A percentile compares a stretch with the other conserved stretches of the same genome.
These are phyloP conservation scores for Pachydiplax longipennis DNA, from an alignment of 2,888 invertebrate species.

Conservation along the genomic window DNA sequence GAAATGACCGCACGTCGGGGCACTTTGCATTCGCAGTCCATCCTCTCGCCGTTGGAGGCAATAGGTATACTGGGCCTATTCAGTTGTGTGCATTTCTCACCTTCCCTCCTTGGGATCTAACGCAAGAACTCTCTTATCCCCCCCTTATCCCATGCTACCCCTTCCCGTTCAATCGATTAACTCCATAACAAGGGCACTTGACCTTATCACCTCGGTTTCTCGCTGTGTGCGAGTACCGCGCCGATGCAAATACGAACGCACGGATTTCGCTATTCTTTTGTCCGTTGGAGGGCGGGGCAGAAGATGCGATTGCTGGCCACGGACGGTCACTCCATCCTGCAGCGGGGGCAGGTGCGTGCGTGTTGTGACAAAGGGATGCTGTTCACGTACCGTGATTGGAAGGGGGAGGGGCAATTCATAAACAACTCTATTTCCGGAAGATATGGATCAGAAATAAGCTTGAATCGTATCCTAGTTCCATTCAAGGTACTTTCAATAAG, in stretches of 20 bases:
- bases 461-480: too few species aligned
- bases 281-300: background rate
- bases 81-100: background rate
- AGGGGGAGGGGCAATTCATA: background rate
- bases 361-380: background rate
- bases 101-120: background rate
- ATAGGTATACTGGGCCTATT: background rate
- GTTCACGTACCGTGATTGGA: background rate
- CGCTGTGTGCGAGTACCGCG: background rate
- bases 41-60: too few species aligned
- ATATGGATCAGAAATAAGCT: too few species aligned
- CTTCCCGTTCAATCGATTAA: slow-evolving; percentile 12
- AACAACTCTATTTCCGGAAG: too few species aligned
- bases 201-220: slow-evolving; percentile 11
- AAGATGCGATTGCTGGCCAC: background rate
- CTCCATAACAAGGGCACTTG: slow-evolving; percentile 8
- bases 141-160: background rate
- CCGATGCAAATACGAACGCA: background rate
- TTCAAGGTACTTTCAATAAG: too few species aligned
- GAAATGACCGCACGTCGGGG: background rate
- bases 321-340: background rate
- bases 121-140: background rate
- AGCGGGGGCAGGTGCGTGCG: background rate
- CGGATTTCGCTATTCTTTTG: background rate
- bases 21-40: background rate